Evolutionary conservation across 2,113 vertebrate genomes (phyloP), one percentile per base, ranked within the genome.

Genomic region (Thalassoma bifasciatum): DNA sequence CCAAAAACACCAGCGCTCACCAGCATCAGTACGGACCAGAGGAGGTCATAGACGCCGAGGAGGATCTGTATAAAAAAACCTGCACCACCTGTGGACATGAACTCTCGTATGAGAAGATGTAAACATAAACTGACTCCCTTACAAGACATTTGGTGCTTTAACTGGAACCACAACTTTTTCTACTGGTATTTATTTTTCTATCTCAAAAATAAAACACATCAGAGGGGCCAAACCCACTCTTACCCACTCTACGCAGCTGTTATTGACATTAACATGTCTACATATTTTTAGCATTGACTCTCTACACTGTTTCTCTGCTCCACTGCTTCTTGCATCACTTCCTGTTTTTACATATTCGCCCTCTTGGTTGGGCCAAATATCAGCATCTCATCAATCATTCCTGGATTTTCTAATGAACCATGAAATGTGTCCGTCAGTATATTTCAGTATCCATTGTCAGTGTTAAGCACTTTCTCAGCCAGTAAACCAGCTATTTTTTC

Each of bases 11-110:
- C 14, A 90, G 57, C 13, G 64, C 85, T 62, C 98, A 99, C 7
- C 92, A 96, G 21, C 98, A 99, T 14, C 95, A 96, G 17, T 99
- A 97, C 2, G 97, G 98, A 75, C 94, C 96, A 16, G 98, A 99
- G 90, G 96, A 96, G 89, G 85, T 87, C 49, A 65, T 97, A 54
- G 95, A 96, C 4, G 94, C 94, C 19, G 94, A 95, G 8, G 92
- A 94, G 65, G 97, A 99, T 69, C 93, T 93, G 53, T 99, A 95
- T 72, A 96, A 92, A 86, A 98, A 97, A 91, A 95, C 82, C 4
- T 99, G 98, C 85, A 94, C 80, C 57, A 86, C 93, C 36, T 99
- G 98, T 64, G 91, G 91, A 73, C 91, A 95, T 66, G 79, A 93
- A 77, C 91, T 94, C 34, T 88, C 82, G 23, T 94, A 91, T 1